Percentiles rank a stretch among this genome's conserved stretches.
These are phyloP conservation scores for Drosophila merina DNA, from an alignment of 2,888 invertebrate genomes.

Conservation along the genomic window DNA sequence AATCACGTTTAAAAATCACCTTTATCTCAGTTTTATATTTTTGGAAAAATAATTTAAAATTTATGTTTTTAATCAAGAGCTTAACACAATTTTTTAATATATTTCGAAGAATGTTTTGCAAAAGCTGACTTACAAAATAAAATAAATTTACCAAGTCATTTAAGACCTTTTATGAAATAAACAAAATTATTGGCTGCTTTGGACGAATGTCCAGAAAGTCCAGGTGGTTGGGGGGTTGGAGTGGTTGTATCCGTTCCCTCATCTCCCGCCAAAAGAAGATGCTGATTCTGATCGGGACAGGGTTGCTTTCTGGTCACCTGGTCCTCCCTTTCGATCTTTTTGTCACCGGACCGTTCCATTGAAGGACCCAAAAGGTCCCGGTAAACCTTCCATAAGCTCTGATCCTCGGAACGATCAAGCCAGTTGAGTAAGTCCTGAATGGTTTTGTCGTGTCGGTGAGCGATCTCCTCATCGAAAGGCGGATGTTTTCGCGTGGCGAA, in stretches of 20 bases:
- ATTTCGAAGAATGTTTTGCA: neutral
- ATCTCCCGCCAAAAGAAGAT: conserved; percentile 36
- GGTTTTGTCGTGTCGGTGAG: conserved; percentile 63
- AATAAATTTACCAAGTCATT: conserved; percentile 15
- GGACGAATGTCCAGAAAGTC: conserved; percentile 5
- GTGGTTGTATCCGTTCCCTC: neutral
- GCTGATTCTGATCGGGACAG: conserved; percentile 2
- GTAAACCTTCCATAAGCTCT: conserved; percentile 53
- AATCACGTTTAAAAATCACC: neutral
- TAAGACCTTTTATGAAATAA: conserved; percentile 60
- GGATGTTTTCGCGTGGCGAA: conserved; percentile 59
- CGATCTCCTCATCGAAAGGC: conserved; percentile 54
- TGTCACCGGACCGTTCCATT: conserved; percentile 16
- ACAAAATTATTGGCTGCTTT: conserved; percentile 44
- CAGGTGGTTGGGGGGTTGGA: neutral
- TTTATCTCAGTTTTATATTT: neutral
- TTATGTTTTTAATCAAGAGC: neutral
- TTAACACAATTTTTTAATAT: neutral
- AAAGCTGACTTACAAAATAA: neutral
- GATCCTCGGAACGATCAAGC: conserved; percentile 57
- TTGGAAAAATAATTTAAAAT: neutral
- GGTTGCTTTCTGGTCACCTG: conserved; percentile 6
- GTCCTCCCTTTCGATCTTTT: conserved; percentile 5
- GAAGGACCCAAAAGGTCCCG: conserved; percentile 40
- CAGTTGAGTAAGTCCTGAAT: conserved; percentile 56